Base-by-base conservation (phyloP, 2,888 invertebrate species). In the Ormia ochracea region DNA sequence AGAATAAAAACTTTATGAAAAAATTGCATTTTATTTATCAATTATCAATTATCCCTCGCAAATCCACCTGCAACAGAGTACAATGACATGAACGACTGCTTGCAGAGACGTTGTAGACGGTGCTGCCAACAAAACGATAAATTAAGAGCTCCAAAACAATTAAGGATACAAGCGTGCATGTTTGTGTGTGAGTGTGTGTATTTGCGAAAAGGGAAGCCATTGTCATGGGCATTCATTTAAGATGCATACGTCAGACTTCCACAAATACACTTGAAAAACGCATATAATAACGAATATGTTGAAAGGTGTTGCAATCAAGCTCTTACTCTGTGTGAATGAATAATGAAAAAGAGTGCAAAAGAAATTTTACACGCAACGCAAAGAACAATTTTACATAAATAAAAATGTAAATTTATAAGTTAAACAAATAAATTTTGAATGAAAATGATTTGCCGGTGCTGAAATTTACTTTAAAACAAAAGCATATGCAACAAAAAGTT, bases 221-320 rank as follows among this genome's bases (percentile, higher is more conserved):
- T 77, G 76, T 58, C 76, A 70, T 31, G 76, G 76, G 56, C 69
- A 69, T 63, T 54, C 10, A 21, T 10, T 28, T 28, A n/a, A 66
- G 31, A 21, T 10, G 33, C 23, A 33, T 10, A 45, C 31, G 17
- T n/a, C 19, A 19, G 21, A 38, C 63, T 45, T 21, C 23, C 21
- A 28, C 4, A 45, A 31, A 50, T 10, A 63, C 31, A 50, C 12
- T 68, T 21, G n/a, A 10, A 45, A 23, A 36, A 56, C 6, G n/a
- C 5, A 12, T 26, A 12, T 26, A 50, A 21, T 21, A 12, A 23
- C 19, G 12, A 21, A 19, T 38, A 28, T 50, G 50, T 72, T 28
- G 52, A 38, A 54, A 19, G n/a, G 21, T 41, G 21, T 58, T 41
- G 26, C 14, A 58, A 12, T 19, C 31, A 54, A 59, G 38, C 19